Percentiles rank a stretch among this genome's conserved stretches.
Evolutionary conservation across 2,888 invertebrate genomes (phyloP).

Genomic region (Ctenicera cuprea): DNA sequence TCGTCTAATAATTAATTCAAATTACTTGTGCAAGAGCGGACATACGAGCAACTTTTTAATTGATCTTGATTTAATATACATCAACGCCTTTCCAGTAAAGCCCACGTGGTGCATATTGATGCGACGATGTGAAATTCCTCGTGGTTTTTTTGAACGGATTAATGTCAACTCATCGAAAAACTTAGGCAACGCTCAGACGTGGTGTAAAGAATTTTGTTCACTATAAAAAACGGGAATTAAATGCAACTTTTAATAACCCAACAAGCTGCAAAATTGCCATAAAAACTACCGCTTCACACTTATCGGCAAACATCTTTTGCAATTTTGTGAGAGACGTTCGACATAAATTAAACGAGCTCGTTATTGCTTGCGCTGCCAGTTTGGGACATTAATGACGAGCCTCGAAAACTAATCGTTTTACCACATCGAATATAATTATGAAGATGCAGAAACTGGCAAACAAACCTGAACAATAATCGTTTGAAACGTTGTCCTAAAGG

Average conservation of each 20-base stretch:
- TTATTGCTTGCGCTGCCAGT: constrained; percentile 7
- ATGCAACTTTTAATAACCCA: constrained; percentile 7
- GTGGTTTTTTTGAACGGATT: neutral
- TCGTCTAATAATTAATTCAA: constrained; percentile 64
- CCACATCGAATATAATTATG: constrained; percentile 7
- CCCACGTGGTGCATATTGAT: neutral
- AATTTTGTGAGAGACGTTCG: constrained; percentile 3
- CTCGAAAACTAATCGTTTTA: constrained; percentile 13
- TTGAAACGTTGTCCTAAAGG: too few species aligned
- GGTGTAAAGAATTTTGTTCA: neutral
- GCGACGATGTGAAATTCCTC: constrained; percentile 1
- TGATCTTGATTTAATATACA: constrained; percentile 62
- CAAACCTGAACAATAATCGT: neutral
- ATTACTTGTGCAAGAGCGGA: constrained; percentile 63
- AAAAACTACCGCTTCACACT: neutral
- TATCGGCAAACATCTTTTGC: constrained; percentile 10
- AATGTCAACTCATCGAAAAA: neutral
- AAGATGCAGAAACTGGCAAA: neutral
- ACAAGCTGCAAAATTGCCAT: neutral
- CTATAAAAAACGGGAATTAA: neutral
- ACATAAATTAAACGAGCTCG: constrained; percentile 20
- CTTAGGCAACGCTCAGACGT: neutral
- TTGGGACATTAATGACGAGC: constrained; percentile 2
- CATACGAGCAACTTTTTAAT: constrained; percentile 61
- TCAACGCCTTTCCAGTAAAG: constrained; percentile 59